phyloP scores from a whole-genome alignment of 2,797 vertebrate genomes.

The Austrolebias charrua region DNA sequence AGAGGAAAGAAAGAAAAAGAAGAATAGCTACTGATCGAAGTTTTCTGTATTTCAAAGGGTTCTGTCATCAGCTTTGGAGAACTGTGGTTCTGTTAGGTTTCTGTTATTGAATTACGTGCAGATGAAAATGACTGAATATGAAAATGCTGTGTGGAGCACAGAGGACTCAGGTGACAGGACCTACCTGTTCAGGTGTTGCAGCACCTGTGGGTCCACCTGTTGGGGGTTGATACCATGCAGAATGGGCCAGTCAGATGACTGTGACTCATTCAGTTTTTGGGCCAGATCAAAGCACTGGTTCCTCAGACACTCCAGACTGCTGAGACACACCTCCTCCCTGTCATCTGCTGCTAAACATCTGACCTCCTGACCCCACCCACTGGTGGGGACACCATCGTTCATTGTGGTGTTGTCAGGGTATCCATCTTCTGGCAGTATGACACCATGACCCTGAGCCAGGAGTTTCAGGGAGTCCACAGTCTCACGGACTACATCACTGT shows the following conservation, averaged over 20 bases:
- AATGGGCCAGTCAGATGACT: slow-evolving; percentile 73
- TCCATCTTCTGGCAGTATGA: slow-evolving; percentile 87
- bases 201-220: slow-evolving; percentile 38
- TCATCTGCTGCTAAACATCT: slow-evolving; percentile 85
- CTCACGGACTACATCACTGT: slow-evolving; percentile 95
- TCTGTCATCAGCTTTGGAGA: too few relatives aligned
- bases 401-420: slow-evolving; percentile 77
- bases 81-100: too few relatives aligned
- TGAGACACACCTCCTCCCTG: slow-evolving; percentile 94
- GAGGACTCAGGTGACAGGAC: not conserved
- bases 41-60: too few relatives aligned
- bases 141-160: not conserved
- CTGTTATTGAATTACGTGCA: too few relatives aligned
- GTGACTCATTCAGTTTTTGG: slow-evolving; percentile 91
- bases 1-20: too few relatives aligned
- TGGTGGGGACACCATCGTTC: slow-evolving; percentile 62
- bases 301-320: slow-evolving; percentile 95
- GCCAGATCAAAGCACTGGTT: slow-evolving; percentile 98
- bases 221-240: slow-evolving; percentile 35
- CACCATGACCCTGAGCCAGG: slow-evolving; percentile 93
- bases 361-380: slow-evolving; percentile 63
- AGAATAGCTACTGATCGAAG: too few relatives aligned
- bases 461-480: slow-evolving; percentile 98
- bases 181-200: slow-evolving; percentile 64
- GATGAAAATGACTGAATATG: not conserved